Evolutionary conservation across 2,888 invertebrate genomes (phyloP).

Genomic region (Acronicta aceris): DNA sequence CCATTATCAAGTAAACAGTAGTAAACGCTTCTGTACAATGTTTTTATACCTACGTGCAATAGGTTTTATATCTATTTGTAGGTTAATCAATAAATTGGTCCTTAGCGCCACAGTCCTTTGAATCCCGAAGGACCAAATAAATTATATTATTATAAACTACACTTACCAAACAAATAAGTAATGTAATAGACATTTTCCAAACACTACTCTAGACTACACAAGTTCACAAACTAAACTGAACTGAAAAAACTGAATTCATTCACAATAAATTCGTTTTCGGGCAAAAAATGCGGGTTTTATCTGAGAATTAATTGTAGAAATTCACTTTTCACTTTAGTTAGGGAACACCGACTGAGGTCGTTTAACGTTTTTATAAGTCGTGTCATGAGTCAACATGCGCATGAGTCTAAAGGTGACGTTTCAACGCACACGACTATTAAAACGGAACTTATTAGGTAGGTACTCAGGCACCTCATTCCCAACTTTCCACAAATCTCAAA

Average conservation of each 20-base stretch:
- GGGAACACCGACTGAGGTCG: constrained; percentile 19
- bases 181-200: constrained; percentile 26
- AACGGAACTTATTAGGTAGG: background rate
- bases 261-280: constrained; percentile 24
- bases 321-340: constrained; percentile 44
- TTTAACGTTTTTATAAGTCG: constrained; percentile 43
- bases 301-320: constrained; percentile 25
- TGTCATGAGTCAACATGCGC: constrained; percentile 31
- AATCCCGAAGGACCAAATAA: background rate
- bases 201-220: constrained; percentile 14
- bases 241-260: constrained; percentile 26
- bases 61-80: too few species aligned
- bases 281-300: constrained; percentile 52
- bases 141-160: background rate
- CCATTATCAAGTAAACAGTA: too few species aligned
- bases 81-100: background rate
- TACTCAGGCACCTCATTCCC: too few species aligned
- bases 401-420: constrained; percentile 25
- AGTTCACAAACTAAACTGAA: constrained; percentile 17
- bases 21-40: too few species aligned
- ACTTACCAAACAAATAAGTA: constrained; percentile 44
- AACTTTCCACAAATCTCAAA: too few species aligned
- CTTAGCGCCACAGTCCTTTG: background rate
- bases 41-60: too few species aligned
- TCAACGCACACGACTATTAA: constrained; percentile 6